phyloP scores from a whole-genome alignment of 1,140 invertebrate genomes.

The Vanessa tameamea region DNA sequence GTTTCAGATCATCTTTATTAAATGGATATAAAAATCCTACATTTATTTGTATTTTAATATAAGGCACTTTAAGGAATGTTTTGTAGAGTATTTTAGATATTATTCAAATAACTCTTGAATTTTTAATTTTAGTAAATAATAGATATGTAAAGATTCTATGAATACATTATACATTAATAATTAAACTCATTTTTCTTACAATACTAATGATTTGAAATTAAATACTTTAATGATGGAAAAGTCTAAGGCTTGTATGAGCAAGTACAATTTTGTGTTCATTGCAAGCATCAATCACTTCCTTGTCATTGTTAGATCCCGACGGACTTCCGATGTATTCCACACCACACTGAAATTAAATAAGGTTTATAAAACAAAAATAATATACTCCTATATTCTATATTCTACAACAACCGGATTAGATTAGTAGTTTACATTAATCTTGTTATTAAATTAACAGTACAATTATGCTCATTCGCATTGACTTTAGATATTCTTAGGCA shows the following conservation, averaged over 20 bases:
- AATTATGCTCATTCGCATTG: no score
- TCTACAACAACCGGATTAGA: no score
- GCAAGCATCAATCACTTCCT: slow-evolving; percentile 94
- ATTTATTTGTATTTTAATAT: background rate
- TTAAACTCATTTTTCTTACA: background rate
- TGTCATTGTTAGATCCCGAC: slow-evolving; percentile 95
- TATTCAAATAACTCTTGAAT: background rate
- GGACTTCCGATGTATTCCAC: slow-evolving; percentile 96
- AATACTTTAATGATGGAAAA: slow-evolving; percentile 92
- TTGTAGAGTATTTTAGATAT: background rate
- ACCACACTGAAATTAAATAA: slow-evolving; percentile 88
- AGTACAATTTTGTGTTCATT: slow-evolving; percentile 94
- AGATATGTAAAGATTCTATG: no score
- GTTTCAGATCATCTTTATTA: background rate
- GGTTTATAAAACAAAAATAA: background rate
- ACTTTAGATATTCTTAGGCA: no score
- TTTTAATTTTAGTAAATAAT: background rate
- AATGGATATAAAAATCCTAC: background rate
- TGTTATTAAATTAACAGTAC: no score
- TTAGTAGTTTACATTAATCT: no score
- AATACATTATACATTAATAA: no score
- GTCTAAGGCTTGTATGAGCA: slow-evolving; percentile 93
- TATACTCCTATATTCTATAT: no score
- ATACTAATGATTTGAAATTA: background rate
- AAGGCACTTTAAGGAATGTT: slow-evolving; percentile 8